Evolutionary conservation across 2,113 vertebrate species (phyloP), one percentile per base, ranked within the genome.

Genomic region (Xenotilapia caudafasciata): DNA sequence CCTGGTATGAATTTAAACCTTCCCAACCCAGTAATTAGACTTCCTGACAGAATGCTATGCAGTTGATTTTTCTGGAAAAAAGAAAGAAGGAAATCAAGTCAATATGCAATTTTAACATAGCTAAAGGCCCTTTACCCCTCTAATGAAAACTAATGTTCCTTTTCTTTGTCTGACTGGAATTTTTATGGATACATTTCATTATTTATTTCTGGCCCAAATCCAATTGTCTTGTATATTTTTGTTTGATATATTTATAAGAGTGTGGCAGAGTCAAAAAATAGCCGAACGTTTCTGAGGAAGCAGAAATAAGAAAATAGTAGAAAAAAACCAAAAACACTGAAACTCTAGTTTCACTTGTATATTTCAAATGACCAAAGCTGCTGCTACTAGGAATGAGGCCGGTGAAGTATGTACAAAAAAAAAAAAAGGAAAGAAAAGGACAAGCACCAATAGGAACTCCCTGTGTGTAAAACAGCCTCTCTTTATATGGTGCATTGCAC

Each of bases 1-100:
- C 7, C 51, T 40, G 91, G 88, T 93, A 90, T 90, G 82, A 86
- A 87, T 86, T 86, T 11, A 82, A 86, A 60, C 12, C 12, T 15
- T 73, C 26, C 26, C 49, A 62, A 40, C 7, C 21, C n/a, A 19
- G 62, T 7, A 47, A 83, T 58, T 4, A 0, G 7, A 56, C 21
- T 56, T 47, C 5, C 35, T 7, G 17, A 15, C 38, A 45, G 33
- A 3, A 9, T 51, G 49, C 83, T 33, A 49, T 51, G 8, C 42
- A 35, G 14, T 3, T 83, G 4, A 7, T 35, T 47, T 60, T 10
- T 79, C 19, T 0, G 1, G 7, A 2, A 19, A 60, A 17, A 1
- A 1, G 13, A 9, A 2, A 1, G 0, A 17, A 60, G 1, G 1
- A 62, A 33, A 73, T 47, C 1, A 65, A 6, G 17, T 40, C n/a